These are phyloP conservation scores for Catocala sponsa DNA, from an alignment of 2,888 invertebrate species.

Conservation along the genomic window DNA sequence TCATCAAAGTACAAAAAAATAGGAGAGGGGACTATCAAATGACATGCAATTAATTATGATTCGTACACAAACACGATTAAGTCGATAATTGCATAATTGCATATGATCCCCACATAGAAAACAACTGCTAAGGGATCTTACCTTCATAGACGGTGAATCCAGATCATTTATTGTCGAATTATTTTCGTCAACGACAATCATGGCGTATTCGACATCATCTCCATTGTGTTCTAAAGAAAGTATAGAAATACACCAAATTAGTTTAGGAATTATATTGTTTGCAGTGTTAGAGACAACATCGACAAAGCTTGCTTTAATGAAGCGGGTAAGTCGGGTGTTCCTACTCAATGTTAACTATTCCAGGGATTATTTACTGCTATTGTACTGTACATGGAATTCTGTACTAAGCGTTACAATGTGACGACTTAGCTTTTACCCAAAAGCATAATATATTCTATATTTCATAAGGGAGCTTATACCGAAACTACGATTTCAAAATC, in stretches of 20 bases:
- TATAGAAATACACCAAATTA: slow-evolving; percentile 42
- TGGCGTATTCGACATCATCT: slow-evolving; percentile 95
- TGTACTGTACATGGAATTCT: slow-evolving; percentile 39
- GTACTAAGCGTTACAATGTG: slow-evolving; percentile 30
- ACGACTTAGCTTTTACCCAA: slow-evolving; percentile 5
- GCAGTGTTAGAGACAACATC: slow-evolving; percentile 63
- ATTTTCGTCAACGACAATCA: slow-evolving; percentile 96
- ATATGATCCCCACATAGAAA: slow-evolving; percentile 23
- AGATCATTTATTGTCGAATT: slow-evolving; percentile 95
- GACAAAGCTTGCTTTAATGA: slow-evolving; percentile 79
- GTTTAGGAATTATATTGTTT: slow-evolving; percentile 4
- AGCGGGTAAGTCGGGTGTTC: slow-evolving; percentile 63
- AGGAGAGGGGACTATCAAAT: slow-evolving; percentile 39
- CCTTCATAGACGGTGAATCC: slow-evolving; percentile 96
- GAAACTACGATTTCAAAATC: slow-evolving; percentile 23
- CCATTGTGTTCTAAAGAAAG: slow-evolving; percentile 84
- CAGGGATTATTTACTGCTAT: slow-evolving; percentile 32
- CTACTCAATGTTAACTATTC: slow-evolving; percentile 35
- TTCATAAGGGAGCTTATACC: slow-evolving; percentile 16
- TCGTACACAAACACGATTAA: slow-evolving; percentile 37
- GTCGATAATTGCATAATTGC: slow-evolving; percentile 25
- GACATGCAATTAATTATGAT: slow-evolving; percentile 53
- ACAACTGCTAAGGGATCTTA: slow-evolving; percentile 65
- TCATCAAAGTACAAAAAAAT: slow-evolving; percentile 21
- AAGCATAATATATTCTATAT: slow-evolving; percentile 12